A percentile compares a stretch with the other conserved stretches of the same genome.
Evolutionary conservation across 2,888 invertebrate genomes (phyloP).

Genomic region (Onthophagus sagittarius): DNA sequence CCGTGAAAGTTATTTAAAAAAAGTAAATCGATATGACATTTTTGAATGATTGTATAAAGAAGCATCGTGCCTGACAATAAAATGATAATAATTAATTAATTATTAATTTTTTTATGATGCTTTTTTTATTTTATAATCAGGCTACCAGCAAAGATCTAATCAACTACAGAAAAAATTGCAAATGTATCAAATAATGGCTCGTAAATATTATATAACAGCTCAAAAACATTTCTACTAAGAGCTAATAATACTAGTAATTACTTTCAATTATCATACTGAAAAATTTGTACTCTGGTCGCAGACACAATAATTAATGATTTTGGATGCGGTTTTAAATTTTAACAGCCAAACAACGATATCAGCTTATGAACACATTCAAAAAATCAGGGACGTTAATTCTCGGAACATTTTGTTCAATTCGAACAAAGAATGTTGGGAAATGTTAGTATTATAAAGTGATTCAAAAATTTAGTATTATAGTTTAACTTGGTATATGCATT

Average conservation of each 20-base stretch:
- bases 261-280: neutral
- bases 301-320: slow-evolving; percentile 1
- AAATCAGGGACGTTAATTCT: neutral
- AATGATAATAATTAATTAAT: neutral
- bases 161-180: neutral
- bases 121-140: neutral
- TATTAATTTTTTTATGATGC: neutral
- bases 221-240: slow-evolving; percentile 6
- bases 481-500: no score
- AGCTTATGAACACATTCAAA: neutral
- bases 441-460: no score
- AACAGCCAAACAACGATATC: neutral
- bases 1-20: neutral
- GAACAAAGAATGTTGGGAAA: neutral
- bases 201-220: slow-evolving; percentile 4
- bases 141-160: neutral
- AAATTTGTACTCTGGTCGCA: slow-evolving; percentile 10
- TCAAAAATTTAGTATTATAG: no score
- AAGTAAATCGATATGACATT: neutral
- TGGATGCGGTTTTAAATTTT: neutral
- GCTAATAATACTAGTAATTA: neutral
- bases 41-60: neutral
- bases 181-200: neutral
- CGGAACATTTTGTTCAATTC: neutral
- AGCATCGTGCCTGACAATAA: neutral